phyloP scores from a whole-genome alignment of 1,140 invertebrate species.

The Rhagoletis pomonella region DNA sequence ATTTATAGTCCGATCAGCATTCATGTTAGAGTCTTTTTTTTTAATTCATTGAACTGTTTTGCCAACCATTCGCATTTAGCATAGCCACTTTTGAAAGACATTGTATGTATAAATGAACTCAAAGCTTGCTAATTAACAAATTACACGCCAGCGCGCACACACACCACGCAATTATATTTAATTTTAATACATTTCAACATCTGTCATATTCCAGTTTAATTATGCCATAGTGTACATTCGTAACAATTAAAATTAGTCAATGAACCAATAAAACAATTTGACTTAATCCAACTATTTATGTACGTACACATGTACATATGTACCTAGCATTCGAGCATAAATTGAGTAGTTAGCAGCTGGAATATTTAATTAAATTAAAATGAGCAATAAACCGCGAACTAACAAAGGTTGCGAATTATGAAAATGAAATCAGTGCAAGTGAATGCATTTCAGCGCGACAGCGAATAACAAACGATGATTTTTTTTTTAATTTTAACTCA shows the following conservation, averaged over 20 bases:
- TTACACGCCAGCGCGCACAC: background rate
- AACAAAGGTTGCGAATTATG: background rate
- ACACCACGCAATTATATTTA: background rate
- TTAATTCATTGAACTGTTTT: too few relatives aligned
- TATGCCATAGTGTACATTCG: background rate
- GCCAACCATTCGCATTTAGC: too few relatives aligned
- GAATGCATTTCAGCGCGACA: background rate
- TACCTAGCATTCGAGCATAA: background rate
- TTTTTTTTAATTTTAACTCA: too few relatives aligned
- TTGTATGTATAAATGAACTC: too few relatives aligned
- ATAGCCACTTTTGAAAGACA: too few relatives aligned
- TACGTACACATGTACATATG: too few relatives aligned
- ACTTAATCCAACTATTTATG: background rate
- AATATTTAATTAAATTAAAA: constrained; percentile 19
- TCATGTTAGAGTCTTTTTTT: too few relatives aligned
- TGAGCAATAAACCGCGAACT: background rate
- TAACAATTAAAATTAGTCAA: constrained; percentile 17
- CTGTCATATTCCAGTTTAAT: background rate
- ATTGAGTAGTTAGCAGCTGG: background rate
- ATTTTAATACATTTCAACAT: constrained; percentile 21
- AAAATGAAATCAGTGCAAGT: background rate
- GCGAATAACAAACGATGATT: background rate
- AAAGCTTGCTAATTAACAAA: background rate
- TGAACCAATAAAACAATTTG: constrained; percentile 10
- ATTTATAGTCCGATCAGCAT: too few relatives aligned